Percentiles rank a stretch among this genome's conserved stretches.
Conservation (phyloP, 2,888 invertebrate species). For the Drosophila yooni region DNA sequence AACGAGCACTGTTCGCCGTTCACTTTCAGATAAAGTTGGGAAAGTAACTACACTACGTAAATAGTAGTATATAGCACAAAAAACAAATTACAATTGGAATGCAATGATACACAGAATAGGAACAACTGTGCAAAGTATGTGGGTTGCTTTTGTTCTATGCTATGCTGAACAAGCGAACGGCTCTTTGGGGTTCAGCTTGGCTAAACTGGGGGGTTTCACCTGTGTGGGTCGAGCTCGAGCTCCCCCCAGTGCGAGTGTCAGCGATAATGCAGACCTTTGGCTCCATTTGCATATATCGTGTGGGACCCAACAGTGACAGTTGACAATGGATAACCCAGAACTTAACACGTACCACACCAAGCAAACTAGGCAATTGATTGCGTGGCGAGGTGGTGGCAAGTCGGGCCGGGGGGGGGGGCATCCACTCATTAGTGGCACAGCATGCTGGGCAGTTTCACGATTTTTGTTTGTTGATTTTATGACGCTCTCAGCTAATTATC, state of each 20-base stretch:
- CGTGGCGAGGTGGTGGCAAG: neutral
- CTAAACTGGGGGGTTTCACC: constrained; percentile 43
- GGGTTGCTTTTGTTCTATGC: constrained; percentile 64
- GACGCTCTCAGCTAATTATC: constrained; percentile 63
- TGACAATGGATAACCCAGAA: constrained; percentile 35
- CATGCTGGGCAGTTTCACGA: constrained; percentile 67
- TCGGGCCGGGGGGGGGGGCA: neutral
- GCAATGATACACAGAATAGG: constrained; percentile 58
- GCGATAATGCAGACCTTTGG: constrained; percentile 45
- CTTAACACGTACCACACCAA: constrained; percentile 43
- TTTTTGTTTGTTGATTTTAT: constrained; percentile 52
- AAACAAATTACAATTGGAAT: constrained; percentile 78
- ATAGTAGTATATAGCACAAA: constrained; percentile 40
- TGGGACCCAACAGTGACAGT: constrained; percentile 50
- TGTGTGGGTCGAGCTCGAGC: constrained; percentile 8
- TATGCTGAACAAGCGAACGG: constrained; percentile 20
- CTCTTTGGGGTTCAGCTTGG: constrained; percentile 49
- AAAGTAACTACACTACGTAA: constrained; percentile 68
- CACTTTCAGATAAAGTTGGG: constrained; percentile 78
- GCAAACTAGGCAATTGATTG: constrained; percentile 13
- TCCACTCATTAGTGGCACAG: constrained; percentile 57
- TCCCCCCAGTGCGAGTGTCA: constrained; percentile 22
- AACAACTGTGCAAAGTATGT: constrained; percentile 57
- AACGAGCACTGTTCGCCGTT: constrained; percentile 64
- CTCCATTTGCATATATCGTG: constrained; percentile 70